phyloP scores from a whole-genome alignment of 2,888 invertebrate genomes.

The Acrobasis consociella region DNA sequence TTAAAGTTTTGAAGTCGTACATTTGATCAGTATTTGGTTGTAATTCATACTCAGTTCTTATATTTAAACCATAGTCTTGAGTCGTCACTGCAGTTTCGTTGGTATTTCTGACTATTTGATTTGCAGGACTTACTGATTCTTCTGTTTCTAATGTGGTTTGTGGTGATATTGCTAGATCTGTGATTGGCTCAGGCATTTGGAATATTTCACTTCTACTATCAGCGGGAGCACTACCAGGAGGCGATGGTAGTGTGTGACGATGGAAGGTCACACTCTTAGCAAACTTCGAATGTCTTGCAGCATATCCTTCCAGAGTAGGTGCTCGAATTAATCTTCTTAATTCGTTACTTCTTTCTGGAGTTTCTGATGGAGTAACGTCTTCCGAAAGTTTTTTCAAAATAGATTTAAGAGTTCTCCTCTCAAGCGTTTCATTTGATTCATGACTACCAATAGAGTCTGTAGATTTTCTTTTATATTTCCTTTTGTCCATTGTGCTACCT shows the following conservation, averaged over 20 bases:
- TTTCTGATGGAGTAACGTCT: constrained; percentile 79
- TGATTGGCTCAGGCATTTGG: constrained; percentile 56
- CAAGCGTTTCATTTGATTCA: constrained; percentile 90
- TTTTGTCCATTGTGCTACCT: constrained; percentile 88
- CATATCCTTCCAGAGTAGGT: constrained; percentile 94
- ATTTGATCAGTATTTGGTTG: constrained; percentile 58
- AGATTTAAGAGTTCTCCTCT: constrained; percentile 91
- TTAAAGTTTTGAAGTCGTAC: constrained; percentile 65
- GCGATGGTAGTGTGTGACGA: constrained; percentile 91
- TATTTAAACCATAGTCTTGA: constrained; percentile 51
- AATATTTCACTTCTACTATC: constrained; percentile 63
- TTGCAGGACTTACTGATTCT: constrained; percentile 40
- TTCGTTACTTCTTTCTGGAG: constrained; percentile 81
- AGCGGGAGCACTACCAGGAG: constrained; percentile 82
- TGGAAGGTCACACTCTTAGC: constrained; percentile 95
- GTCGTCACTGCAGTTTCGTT: constrained; percentile 38
- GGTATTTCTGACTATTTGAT: constrained; percentile 44
- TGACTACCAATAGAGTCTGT: constrained; percentile 64
- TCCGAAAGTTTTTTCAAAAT: constrained; percentile 92
- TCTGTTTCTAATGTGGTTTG: constrained; percentile 40
- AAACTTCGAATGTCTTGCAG: constrained; percentile 93
- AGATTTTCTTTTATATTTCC: constrained; percentile 73
- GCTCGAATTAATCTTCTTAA: constrained; percentile 88
- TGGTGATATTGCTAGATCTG: constrained; percentile 43
- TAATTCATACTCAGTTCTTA: constrained; percentile 58